Conservation (phyloP, 2,888 invertebrate genomes). For the Lissonota sp. region DNA sequence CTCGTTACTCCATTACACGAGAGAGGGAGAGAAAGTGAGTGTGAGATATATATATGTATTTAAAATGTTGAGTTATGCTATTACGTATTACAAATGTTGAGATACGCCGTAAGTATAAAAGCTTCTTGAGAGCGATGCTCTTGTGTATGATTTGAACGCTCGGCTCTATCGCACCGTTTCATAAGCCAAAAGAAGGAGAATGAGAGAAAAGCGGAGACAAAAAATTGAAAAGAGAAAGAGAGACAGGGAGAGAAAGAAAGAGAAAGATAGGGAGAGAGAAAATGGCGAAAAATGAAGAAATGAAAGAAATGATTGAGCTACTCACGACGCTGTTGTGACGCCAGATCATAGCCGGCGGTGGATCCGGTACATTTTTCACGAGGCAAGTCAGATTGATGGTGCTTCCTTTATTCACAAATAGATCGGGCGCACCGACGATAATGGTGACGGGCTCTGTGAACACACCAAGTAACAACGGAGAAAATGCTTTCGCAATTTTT, state of each 20-base stretch:
- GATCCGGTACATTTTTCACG: conserved; percentile 93
- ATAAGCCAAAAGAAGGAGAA: background rate
- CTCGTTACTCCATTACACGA: conserved; percentile 50
- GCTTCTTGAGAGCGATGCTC: too few species aligned
- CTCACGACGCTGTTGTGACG: conserved; percentile 89
- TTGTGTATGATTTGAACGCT: too few species aligned
- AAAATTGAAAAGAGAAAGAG: background rate
- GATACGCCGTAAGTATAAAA: too few species aligned
- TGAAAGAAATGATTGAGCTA: conserved; percentile 43
- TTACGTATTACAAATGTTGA: too few species aligned
- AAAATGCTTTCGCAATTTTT: conserved; percentile 31
- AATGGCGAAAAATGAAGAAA: conserved; percentile 12
- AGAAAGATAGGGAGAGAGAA: background rate
- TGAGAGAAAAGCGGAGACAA: background rate
- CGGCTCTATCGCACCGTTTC: too few species aligned
- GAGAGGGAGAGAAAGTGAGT: too few species aligned
- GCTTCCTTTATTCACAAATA: conserved; percentile 94
- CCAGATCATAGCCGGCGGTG: conserved; percentile 93
- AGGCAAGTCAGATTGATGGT: conserved; percentile 95
- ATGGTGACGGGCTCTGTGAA: conserved; percentile 91
- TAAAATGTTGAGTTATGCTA: conserved; percentile 21
- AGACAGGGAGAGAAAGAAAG: background rate
- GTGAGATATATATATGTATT: too few species aligned
- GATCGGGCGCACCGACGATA: conserved; percentile 92
- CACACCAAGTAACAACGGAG: conserved; percentile 10